phyloP scores from a whole-genome alignment of 2,797 vertebrate genomes.

The Anas flavirostris region DNA sequence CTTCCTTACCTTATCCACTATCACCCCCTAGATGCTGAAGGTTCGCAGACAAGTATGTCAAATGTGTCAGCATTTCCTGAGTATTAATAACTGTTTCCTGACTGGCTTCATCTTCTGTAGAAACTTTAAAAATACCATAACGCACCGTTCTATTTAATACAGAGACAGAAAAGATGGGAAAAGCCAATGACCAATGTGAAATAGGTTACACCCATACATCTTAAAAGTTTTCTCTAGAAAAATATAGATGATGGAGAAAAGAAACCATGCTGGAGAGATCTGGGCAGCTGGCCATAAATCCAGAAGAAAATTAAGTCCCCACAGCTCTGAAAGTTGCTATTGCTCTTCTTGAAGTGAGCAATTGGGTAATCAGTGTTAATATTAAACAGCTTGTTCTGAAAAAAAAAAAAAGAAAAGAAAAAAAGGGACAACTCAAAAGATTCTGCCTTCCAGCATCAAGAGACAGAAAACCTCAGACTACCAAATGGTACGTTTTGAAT shows the following conservation, averaged over 20 bases:
- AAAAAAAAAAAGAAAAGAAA: not conserved
- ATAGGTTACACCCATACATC: not conserved
- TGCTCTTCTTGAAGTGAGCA: constrained; percentile 48
- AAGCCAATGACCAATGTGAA: not conserved
- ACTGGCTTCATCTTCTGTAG: not conserved
- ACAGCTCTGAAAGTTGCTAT: constrained; percentile 35
- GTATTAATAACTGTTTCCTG: not conserved
- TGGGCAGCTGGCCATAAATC: constrained; percentile 27
- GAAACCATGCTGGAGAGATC: not conserved
- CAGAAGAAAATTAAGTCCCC: constrained; percentile 48
- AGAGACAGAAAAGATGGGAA: not conserved
- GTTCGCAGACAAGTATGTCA: constrained; percentile 16
- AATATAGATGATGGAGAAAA: not conserved
- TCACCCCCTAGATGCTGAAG: constrained; percentile 64
- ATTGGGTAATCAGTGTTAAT: constrained; percentile 54
- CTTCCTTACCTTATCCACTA: constrained; percentile 63
- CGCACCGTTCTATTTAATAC: not conserved
- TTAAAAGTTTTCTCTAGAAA: not conserved
- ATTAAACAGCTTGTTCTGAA: constrained; percentile 35
- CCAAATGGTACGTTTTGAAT: not conserved
- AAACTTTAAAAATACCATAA: not conserved
- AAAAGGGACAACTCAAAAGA: not conserved
- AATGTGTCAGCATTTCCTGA: not conserved
- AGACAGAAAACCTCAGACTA: constrained; percentile 6
- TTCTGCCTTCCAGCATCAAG: constrained; percentile 23